These are phyloP conservation scores for Pherbina coryleti DNA, from an alignment of 2,888 invertebrate genomes.

Conservation along the genomic window DNA sequence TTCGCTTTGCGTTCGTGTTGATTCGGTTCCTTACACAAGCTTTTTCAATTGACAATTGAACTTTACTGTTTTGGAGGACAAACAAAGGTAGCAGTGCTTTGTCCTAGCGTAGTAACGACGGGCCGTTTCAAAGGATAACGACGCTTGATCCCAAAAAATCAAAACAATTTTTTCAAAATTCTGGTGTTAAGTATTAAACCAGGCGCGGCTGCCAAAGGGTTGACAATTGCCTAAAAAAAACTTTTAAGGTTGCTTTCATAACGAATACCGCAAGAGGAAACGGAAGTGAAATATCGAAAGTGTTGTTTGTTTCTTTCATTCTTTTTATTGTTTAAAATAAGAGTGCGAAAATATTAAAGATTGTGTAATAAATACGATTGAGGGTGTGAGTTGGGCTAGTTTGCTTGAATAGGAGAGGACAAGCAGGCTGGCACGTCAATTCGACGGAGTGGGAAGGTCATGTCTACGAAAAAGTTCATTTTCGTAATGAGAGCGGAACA, in stretches of 20 bases:
- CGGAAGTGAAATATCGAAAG: slow-evolving; percentile 4
- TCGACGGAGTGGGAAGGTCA: slow-evolving; percentile 11
- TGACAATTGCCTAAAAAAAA: not conserved
- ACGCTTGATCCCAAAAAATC: not conserved
- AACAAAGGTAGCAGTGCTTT: not conserved
- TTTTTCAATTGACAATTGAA: slow-evolving; percentile 15
- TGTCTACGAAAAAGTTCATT: not conserved
- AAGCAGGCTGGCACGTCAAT: not conserved
- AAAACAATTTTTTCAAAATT: too few species aligned
- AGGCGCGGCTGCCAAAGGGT: not conserved
- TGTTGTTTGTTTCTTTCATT: not conserved
- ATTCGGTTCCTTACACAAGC: not conserved
- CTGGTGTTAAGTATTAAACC: not conserved
- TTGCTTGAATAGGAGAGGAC: not conserved
- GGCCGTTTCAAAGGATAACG: slow-evolving; percentile 11
- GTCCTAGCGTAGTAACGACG: slow-evolving; percentile 18
- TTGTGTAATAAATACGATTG: slow-evolving; percentile 20
- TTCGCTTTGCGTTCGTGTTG: too few species aligned
- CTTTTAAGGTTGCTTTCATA: not conserved
- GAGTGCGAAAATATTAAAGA: not conserved
- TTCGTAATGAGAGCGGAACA: not conserved
- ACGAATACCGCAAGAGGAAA: slow-evolving; percentile 12
- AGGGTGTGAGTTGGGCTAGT: not conserved
- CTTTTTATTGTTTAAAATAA: not conserved
- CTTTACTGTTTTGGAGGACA: slow-evolving; percentile 21